Evolutionary conservation across 2,797 vertebrate genomes (phyloP), one percentile per base, ranked within the genome.

Genomic region (Acrocephalus scirpaceus): DNA sequence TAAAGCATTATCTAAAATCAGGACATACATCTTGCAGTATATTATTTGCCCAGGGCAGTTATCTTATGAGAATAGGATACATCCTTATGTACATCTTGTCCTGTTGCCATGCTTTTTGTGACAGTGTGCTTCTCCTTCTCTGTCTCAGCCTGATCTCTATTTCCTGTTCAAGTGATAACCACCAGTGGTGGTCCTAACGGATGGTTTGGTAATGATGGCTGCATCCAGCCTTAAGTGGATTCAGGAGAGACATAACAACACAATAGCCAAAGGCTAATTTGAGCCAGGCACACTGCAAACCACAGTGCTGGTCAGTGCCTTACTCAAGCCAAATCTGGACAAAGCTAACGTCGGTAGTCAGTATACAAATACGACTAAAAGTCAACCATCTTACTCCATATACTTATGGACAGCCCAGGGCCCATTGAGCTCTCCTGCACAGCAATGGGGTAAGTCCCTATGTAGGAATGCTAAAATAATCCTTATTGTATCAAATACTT

Each of bases 1-100:
- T 78, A 92, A 88, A 92, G 70, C 54, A 81, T 81, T 96, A 92
- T 64, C 73, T 81, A 66, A 92, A 91, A 82, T 61, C 57, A 89
- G 34, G 53, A 92, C 51, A 70, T 77, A 61, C 5, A 81, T 47
- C 48, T 75, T 66, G 32, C 16, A 62, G 44, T 69, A 56, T n/a
- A 70, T 81, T 78, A 67, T 62, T 79, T 83, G n/a, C 38, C 78
- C 26, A 36, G 47, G 40, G n/a, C 42, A 72, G 29, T 57, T 34
- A 66, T 73, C 34, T 26, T 36, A 60, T 16, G 54, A 86, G 90
- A 86, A 50, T 30, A 75, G 23, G 61, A 58, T 29, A 45, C 12
- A 38, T 21, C 38, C 34, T 76, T 70, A 78, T 2, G 17, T 62
- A 66, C 25, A 53, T 44, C n/a, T 51, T 79, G 34, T 62, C 53